Evolutionary conservation across 2,888 invertebrate genomes (phyloP), one percentile per base, ranked within the genome.

Genomic region (Parapristionchus giblindavisi): DNA sequence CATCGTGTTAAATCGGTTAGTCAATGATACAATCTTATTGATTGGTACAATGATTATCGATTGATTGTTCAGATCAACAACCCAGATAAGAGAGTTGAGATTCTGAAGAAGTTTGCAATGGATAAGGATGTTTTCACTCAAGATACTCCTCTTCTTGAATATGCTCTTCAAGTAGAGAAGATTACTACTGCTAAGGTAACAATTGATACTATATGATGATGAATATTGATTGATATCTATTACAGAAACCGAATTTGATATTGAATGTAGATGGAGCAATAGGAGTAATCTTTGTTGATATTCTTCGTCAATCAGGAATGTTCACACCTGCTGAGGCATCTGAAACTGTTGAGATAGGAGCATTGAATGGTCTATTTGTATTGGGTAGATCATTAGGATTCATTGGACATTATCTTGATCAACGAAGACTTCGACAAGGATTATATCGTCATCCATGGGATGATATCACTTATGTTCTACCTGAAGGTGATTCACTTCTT

Each of bases 391-490:
- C 96, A 88, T 95, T 99, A 90, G 99, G 99, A 56, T 96, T 99
- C 87, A 96, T 99, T 84, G 98, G 97, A 24, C 99, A 99, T 89
- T 99, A 93, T 89, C 92, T 99, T 91, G 99, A 99, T 90, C 99
- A 99, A 91, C 96, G 95, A 91, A 92, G 99, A 81, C 92, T 99
- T 90, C 98, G 98, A 89, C 99, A 99, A 90, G 99, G 98, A 8
- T 91, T 99, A 4, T 99, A 99, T 90, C 93, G 99, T 84, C 99
- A 99, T 90, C 99, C 99, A 0, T 99, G 99, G 99, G 99, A 99
- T 89, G 99, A 99, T 89, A 99, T 99, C 90, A 93, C 93, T 0
- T 94, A 94, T 88, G 92, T 94, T 78, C 90, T 94, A 88, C 93
- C 94, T 5, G 93, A 94, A 54, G 78, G 80, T 32, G 78, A 80